Evolutionary conservation across 2,113 vertebrate genomes (phyloP).

Genomic region (Chionodraco myersi): DNA sequence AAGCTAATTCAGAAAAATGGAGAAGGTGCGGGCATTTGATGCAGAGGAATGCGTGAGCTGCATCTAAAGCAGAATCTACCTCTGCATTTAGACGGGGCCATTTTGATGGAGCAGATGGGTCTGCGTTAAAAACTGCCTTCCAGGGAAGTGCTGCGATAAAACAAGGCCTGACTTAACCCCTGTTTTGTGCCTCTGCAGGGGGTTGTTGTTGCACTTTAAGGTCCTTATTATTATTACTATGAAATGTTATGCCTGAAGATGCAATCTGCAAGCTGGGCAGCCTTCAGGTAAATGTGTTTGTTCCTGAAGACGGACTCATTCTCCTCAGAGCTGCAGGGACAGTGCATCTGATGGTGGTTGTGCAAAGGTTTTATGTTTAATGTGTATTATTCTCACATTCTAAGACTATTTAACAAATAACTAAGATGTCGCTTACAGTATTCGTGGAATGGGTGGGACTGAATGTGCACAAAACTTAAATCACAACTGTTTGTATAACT

Average conservation of each 20-base stretch:
- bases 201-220: slow-evolving; percentile 48
- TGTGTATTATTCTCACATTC: slow-evolving; percentile 5
- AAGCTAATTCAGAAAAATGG: slow-evolving; percentile 93
- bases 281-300: slow-evolving; percentile 35
- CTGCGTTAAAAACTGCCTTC: slow-evolving; percentile 88
- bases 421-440: neutral
- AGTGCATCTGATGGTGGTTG: slow-evolving; percentile 28
- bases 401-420: slow-evolving; percentile 3
- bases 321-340: slow-evolving; percentile 8
- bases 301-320: slow-evolving; percentile 33
- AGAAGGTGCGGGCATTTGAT: slow-evolving; percentile 88
- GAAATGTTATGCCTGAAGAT: slow-evolving; percentile 42
- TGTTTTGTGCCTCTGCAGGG: slow-evolving; percentile 48
- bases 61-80: slow-evolving; percentile 85
- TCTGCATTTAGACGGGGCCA: slow-evolving; percentile 82
- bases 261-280: slow-evolving; percentile 1
- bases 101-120: slow-evolving; percentile 89
- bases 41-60: slow-evolving; percentile 87
- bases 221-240: slow-evolving; percentile 57
- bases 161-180: slow-evolving; percentile 46
- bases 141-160: slow-evolving; percentile 83
- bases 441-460: neutral
- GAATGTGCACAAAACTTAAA: neutral
- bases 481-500: neutral
- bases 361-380: neutral